A percentile compares a stretch with the other conserved stretches of the same genome.
Evolutionary conservation across 2,113 vertebrate species (phyloP).

Genomic region (Hoplias malabaricus): DNA sequence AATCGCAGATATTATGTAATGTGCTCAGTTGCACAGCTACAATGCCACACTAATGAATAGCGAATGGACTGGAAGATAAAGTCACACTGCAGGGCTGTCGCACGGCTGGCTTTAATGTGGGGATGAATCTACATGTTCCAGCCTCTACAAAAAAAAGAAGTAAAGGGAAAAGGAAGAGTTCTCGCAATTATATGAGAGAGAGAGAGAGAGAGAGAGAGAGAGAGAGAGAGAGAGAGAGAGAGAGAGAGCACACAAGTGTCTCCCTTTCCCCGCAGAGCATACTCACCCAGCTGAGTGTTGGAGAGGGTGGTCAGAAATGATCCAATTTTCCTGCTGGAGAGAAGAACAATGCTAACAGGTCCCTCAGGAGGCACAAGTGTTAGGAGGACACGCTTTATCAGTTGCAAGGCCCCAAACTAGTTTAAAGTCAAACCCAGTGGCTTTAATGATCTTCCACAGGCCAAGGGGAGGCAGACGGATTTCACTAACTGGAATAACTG

Average conservation of each 20-base stretch:
- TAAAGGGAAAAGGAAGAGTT: constrained; percentile 48
- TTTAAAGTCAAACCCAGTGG: constrained; percentile 63
- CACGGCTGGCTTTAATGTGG: not conserved
- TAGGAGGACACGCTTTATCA: constrained; percentile 47
- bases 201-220: no score
- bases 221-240: no score
- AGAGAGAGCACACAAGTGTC: no score
- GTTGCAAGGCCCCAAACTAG: constrained; percentile 49
- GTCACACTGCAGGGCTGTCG: not conserved
- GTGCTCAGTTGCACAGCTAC: not conserved
- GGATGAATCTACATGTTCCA: constrained; percentile 29
- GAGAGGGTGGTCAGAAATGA: constrained; percentile 66
- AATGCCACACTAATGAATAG: not conserved
- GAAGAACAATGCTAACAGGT: constrained; percentile 65
- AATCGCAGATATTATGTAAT: not conserved
- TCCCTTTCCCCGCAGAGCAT: constrained; percentile 33
- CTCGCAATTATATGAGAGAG: constrained; percentile 57
- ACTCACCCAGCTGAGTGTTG: constrained; percentile 48
- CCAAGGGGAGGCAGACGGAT: constrained; percentile 44
- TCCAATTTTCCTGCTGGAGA: constrained; percentile 63
- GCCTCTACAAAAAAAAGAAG: not conserved
- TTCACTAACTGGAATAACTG: constrained; percentile 58
- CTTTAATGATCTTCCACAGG: constrained; percentile 65
- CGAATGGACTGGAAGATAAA: not conserved
- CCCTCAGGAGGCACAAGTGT: constrained; percentile 59